Evolutionary conservation across 2,797 vertebrate species (phyloP).

Genomic region (Enteromius viviparus): DNA sequence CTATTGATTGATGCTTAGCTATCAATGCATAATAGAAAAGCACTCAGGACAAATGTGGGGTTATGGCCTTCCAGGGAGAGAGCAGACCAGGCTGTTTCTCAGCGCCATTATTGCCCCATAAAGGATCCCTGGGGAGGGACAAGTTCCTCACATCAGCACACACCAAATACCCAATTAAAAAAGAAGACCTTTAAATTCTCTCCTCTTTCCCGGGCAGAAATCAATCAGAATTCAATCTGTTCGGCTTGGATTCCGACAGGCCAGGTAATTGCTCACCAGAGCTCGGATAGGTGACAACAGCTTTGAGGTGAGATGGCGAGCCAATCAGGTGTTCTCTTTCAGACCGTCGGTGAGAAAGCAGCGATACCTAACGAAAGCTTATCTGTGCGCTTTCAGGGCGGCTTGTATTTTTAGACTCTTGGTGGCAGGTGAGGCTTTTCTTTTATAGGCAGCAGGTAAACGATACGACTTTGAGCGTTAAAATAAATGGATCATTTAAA

Average conservation of each 20-base stretch:
- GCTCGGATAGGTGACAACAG: constrained; percentile 85
- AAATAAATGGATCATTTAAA: constrained; percentile 61
- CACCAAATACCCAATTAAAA: constrained; percentile 89
- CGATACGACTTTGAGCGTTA: constrained; percentile 53
- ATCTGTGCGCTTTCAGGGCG: constrained; percentile 71
- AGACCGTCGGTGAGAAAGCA: constrained; percentile 60
- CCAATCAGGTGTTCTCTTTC: constrained; percentile 82
- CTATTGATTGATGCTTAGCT: constrained; percentile 89
- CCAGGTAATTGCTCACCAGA: constrained; percentile 86
- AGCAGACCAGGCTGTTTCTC: constrained; percentile 80
- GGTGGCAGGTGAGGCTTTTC: constrained; percentile 69
- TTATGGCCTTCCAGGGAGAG: constrained; percentile 85
- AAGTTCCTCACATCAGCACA: constrained; percentile 86
- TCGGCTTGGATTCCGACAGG: constrained; percentile 85
- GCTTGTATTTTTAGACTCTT: constrained; percentile 63
- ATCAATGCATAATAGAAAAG: constrained; percentile 91
- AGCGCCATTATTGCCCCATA: constrained; percentile 87
- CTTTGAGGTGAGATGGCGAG: constrained; percentile 80
- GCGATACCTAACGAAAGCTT: constrained; percentile 63
- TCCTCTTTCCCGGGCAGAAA: constrained; percentile 84
- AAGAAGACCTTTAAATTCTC: constrained; percentile 86
- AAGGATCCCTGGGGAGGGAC: constrained; percentile 82
- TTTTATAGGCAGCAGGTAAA: constrained; percentile 63
- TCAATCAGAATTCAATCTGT: constrained; percentile 89
- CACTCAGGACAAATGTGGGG: constrained; percentile 88